Conservation (phyloP, 2,888 invertebrate species). For the Taenaris catops region DNA sequence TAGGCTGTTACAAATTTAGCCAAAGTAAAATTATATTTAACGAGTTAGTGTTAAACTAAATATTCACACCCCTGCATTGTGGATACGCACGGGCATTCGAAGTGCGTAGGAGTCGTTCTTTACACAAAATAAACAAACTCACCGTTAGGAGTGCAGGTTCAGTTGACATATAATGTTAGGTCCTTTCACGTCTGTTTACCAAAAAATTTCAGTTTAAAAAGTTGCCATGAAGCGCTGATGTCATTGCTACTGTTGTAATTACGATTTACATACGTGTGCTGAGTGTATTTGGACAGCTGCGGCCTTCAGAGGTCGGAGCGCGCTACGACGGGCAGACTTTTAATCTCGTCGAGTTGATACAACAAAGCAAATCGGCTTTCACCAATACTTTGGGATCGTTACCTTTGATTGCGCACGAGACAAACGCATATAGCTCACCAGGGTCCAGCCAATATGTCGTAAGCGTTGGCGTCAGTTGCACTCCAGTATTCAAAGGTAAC, state of each 20-base stretch:
- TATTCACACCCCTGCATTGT: slow-evolving; percentile 32
- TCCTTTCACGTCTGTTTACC: background rate
- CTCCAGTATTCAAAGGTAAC: slow-evolving; percentile 47
- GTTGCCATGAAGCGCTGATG: slow-evolving; percentile 40
- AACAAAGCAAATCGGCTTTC: slow-evolving; percentile 28
- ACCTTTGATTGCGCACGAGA: slow-evolving; percentile 29
- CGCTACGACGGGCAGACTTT: slow-evolving; percentile 34
- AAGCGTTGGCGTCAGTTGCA: slow-evolving; percentile 57
- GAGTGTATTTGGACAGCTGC: slow-evolving; percentile 60
- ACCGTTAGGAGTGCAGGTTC: slow-evolving; percentile 13
- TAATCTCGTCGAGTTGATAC: slow-evolving; percentile 23
- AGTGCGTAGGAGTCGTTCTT: slow-evolving; percentile 12
- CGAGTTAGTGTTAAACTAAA: slow-evolving; percentile 35
- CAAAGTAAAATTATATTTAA: slow-evolving; percentile 30
- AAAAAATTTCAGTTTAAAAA: slow-evolving; percentile 6
- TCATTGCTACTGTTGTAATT: slow-evolving; percentile 54
- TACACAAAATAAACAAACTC: slow-evolving; percentile 15
- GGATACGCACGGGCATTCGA: slow-evolving; percentile 12
- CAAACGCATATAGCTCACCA: slow-evolving; percentile 48
- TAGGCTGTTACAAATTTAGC: slow-evolving; percentile 28
- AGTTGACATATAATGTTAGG: slow-evolving; percentile 8
- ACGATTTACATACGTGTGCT: slow-evolving; percentile 37
- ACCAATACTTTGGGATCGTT: slow-evolving; percentile 25
- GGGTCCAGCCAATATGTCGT: slow-evolving; percentile 56
- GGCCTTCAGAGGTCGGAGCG: slow-evolving; percentile 62